Evolutionary conservation across 2,797 vertebrate species (phyloP).

Genomic region (Setipinna tenuifilis): DNA sequence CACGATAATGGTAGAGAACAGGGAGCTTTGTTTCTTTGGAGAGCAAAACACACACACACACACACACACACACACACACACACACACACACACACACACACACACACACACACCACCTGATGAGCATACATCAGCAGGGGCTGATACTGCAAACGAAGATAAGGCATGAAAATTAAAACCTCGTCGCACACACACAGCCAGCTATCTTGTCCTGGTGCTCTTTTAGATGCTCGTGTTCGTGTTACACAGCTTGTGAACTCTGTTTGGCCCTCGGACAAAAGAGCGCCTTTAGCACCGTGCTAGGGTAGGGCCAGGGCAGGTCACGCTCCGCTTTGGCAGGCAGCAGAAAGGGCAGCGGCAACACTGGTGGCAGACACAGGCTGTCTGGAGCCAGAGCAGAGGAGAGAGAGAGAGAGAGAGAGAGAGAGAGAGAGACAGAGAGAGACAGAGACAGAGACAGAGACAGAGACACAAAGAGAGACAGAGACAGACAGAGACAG

Average conservation of each 20-base stretch:
- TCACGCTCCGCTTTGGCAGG: neutral
- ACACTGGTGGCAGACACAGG: slow-evolving; percentile 40
- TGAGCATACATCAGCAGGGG: neutral
- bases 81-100: neutral
- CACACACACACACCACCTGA: neutral
- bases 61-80: neutral
- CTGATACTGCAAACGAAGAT: neutral
- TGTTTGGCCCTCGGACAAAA: slow-evolving; percentile 32
- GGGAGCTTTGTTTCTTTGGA: neutral
- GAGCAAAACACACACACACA: neutral
- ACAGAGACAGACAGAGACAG: slow-evolving; percentile 23
- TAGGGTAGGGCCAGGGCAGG: neutral
- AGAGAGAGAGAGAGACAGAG: slow-evolving; percentile 24
- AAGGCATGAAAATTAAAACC: neutral
- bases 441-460: slow-evolving; percentile 5
- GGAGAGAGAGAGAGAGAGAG: too few species aligned
- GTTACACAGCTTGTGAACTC: slow-evolving; percentile 9
- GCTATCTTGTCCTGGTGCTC: slow-evolving; percentile 30
- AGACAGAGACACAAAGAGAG: neutral
- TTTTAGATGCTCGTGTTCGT: neutral
- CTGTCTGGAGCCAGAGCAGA: slow-evolving; percentile 39
- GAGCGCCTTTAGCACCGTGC: neutral
- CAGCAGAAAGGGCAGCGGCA: slow-evolving; percentile 31
- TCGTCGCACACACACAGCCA: neutral
- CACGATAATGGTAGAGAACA: neutral